Evolutionary conservation across 2,797 vertebrate genomes (phyloP), one percentile per base, ranked within the genome.

Genomic region (Tadarida brasiliensis): DNA sequence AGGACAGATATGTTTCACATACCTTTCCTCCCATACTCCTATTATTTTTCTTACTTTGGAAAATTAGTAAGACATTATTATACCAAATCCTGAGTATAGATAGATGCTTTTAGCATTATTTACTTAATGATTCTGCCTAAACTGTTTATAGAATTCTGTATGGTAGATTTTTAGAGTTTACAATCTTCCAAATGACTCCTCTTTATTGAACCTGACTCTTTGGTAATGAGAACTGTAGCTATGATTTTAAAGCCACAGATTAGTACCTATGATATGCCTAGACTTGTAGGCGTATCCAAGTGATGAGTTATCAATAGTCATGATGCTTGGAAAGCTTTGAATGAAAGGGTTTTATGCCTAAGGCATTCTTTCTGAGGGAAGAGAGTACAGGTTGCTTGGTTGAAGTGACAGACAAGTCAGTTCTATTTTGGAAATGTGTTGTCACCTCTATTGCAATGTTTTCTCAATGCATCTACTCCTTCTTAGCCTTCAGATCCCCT

Each of bases 161-260:
- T 95, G 94, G 86, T 92, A 73, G 39, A 61, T 92, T 90, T 96
- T 92, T 67, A 92, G 70, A 76, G 82, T 94, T 97, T 96, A 96
- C 20, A 87, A 0, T 81, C 65, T 68, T 65, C 47, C 12, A 82
- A 95, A 74, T 94, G 87, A 96, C 56, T 95, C 22, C 15, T 95
- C 11, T 95, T 96, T 95, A 94, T 92, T 96, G 47, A 94, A 71
- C n/a, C 65, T 93, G 94, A 96, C 92, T 97, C 95, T 94, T 94
- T 77, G 51, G 81, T 97, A 97, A 96, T 96, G 87, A 96, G 89
- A 87, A 94, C 61, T 94, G 83, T 93, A 71, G 87, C 76, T 96
- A 51, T 59, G 92, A 63, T 85, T 94, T 90, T 86, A 95, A 97
- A 96, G 76, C 89, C 87, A 91, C 89, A 96, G 80, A 96, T 96